A percentile compares a stretch with the other conserved stretches of the same genome.
These are phyloP conservation scores for Limnodromus scolopaceus DNA, from an alignment of 2,797 vertebrate genomes.

Conservation along the genomic window DNA sequence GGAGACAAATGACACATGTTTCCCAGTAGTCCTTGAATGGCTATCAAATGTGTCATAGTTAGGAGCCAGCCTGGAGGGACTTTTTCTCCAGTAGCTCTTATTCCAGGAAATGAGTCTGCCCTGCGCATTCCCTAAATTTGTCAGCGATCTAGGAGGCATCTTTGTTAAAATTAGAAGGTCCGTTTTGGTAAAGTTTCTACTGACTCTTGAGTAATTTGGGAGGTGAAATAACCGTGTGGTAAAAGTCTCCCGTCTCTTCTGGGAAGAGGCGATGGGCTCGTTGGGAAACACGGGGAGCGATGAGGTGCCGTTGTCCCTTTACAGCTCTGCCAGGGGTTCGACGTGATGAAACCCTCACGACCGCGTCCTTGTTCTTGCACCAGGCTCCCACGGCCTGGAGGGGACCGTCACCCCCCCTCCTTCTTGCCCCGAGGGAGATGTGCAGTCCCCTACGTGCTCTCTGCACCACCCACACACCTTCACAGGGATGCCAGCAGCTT, in stretches of 20 bases:
- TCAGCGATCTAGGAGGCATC: neutral
- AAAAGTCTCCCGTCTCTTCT: neutral
- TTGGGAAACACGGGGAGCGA: neutral
- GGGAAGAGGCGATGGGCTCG: accelerated
- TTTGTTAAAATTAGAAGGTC: neutral
- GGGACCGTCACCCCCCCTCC: neutral
- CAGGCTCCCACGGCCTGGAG: accelerated
- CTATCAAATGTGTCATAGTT: constrained; percentile 67
- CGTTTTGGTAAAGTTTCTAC: neutral
- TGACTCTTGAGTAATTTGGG: constrained; percentile 1
- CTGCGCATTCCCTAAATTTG: neutral
- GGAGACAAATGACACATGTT: constrained; percentile 1
- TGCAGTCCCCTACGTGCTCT: neutral
- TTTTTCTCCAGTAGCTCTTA: constrained; percentile 27
- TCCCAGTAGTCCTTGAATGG: constrained; percentile 47
- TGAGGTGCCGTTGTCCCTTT: accelerated
- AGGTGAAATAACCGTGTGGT: neutral
- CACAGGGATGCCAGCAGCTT: neutral
- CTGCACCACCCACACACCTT: neutral
- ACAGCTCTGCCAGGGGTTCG: accelerated
- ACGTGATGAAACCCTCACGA: accelerated
- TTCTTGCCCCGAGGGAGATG: accelerated
- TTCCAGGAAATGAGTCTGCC: constrained; percentile 49
- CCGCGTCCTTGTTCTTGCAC: neutral
- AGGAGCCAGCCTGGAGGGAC: constrained; percentile 35